Evolutionary conservation across 2,797 vertebrate genomes (phyloP).

Genomic region (Acestrorhynchus altus): DNA sequence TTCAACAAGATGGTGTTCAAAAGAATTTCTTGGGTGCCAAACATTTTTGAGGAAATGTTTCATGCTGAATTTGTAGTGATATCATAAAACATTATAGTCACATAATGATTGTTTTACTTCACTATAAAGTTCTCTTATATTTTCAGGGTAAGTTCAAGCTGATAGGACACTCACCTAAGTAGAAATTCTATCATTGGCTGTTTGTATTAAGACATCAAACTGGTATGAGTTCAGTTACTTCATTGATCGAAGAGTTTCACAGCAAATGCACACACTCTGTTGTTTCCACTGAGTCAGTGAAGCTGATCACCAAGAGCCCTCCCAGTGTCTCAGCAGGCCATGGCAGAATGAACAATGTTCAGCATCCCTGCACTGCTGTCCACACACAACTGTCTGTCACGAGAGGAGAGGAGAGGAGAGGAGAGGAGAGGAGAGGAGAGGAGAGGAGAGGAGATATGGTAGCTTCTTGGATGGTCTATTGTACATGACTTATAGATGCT

Average conservation of each 20-base stretch:
- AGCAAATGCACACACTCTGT: conserved; percentile 13
- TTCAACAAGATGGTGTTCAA: background rate
- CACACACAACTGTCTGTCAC: conserved; percentile 7
- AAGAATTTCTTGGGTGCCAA: background rate
- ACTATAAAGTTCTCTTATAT: background rate
- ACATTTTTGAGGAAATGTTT: too few species aligned
- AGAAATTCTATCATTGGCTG: background rate
- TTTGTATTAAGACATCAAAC: conserved; percentile 40
- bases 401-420: background rate
- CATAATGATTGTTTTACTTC: background rate
- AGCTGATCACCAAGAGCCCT: conserved; percentile 44
- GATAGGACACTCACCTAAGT: background rate
- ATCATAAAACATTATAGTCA: too few species aligned
- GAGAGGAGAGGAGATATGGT: background rate
- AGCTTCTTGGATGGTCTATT: too few species aligned
- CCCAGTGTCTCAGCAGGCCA: conserved; percentile 22
- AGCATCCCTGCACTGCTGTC: conserved; percentile 16
- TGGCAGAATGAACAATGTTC: conserved; percentile 8
- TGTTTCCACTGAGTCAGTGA: conserved; percentile 32
- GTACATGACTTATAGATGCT: too few species aligned
- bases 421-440: background rate
- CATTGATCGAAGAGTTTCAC: conserved; percentile 28
- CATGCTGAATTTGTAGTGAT: too few species aligned
- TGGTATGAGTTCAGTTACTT: conserved; percentile 6
- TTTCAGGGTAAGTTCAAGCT: too few species aligned